Evolutionary conservation across 2,888 invertebrate genomes (phyloP), one percentile per base, ranked within the genome.

Genomic region (Trichopria drosophilae): DNA sequence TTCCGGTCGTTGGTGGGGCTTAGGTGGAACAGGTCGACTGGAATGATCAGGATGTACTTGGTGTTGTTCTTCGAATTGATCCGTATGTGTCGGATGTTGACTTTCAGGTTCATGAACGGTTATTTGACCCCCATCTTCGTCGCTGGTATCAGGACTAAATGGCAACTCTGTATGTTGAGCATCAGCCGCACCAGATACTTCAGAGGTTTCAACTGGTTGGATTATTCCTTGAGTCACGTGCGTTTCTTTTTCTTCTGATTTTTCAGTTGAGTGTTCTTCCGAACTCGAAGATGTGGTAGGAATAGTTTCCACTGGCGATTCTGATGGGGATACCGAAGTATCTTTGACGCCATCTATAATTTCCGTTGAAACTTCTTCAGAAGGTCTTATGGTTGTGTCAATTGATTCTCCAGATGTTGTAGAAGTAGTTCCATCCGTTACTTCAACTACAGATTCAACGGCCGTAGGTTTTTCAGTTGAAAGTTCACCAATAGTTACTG

Each of bases 141-240:
- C 61, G 16, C 48, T 57, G 3, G 51, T 49, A 15, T 60, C 63
- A 19, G 63, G 36, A 41, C 49, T 13, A 9, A 42, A 41, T 9
- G 63, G 42, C 7, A 26, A 48, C 50, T 77, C 78, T 45, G 16
- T 50, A 53, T 49, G 16, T 39, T 56, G 46, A 6, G 55, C 49
- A 22, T 51, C 51, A 15, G 53, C 55, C 12, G 45, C 23, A 45
- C 4, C 9, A 4, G 40, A 24, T 4, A 18, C 10, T 13, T 51
- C 40, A 6, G 58, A 26, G n/a, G n/a, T n/a, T n/a, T n/a, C n/a
- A n/a, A n/a, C 9, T 43, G 31, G 20, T 50, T 32, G 2, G 46
- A 28, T 16, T 3, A 16, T 15, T 0, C 5, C 18, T 2, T 34
- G 26, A 3, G 12, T 31, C n/a, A 28, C 29, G 26, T 16, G 36